These are phyloP conservation scores for Solen grandis DNA, from an alignment of 1,140 invertebrate genomes.

Conservation along the genomic window DNA sequence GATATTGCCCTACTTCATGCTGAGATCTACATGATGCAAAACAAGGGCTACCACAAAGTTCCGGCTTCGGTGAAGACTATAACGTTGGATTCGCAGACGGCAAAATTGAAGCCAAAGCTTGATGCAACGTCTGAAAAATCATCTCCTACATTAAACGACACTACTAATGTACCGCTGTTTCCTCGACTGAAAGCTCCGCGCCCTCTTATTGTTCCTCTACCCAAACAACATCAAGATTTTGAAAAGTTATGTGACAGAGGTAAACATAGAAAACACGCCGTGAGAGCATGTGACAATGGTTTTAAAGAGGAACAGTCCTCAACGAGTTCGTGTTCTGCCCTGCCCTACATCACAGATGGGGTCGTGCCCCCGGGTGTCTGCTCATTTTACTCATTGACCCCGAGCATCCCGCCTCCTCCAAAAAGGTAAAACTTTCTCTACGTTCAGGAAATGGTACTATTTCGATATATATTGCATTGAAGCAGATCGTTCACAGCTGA, in stretches of 20 bases:
- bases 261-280: background rate
- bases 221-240: background rate
- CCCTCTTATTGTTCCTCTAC: background rate
- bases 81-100: slow-evolving; percentile 12
- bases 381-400: slow-evolving; percentile 27
- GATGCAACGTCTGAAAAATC: background rate
- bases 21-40: slow-evolving; percentile 51
- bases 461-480: no score
- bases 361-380: background rate
- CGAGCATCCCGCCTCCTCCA: background rate
- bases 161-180: slow-evolving; percentile 2
- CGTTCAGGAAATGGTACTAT: no score
- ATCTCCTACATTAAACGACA: background rate
- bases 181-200: slow-evolving; percentile 24
- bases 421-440: slow-evolving; percentile 28
- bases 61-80: slow-evolving; percentile 37
- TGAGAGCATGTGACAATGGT: background rate
- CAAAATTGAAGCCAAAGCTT: background rate
- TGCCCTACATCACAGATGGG: background rate
- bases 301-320: background rate
- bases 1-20: slow-evolving; percentile 40
- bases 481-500: no score
- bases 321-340: background rate
- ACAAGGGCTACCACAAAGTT: slow-evolving; percentile 40
- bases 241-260: background rate